Base-by-base conservation (phyloP, 2,797 vertebrate genomes). In the Pangasius djambal region DNA sequence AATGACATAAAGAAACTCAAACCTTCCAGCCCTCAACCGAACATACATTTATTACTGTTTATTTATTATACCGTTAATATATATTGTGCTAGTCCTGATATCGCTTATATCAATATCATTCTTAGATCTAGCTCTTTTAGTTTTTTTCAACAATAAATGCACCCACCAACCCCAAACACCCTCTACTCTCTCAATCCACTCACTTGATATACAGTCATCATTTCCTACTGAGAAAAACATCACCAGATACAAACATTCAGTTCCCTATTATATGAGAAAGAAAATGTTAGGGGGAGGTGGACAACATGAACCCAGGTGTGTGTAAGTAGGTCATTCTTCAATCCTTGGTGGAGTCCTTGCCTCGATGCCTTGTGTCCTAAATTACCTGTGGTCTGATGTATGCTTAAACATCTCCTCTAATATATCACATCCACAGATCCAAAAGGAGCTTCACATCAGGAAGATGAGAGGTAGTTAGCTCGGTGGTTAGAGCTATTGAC, bases 241-340 rank as follows among this genome's bases (percentile, higher is more conserved):
- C n/a, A 81, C n/a, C n/a, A 81, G 52, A 83, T 25, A 61, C 55
- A 82, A 61, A 40, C 57, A 82, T 82, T 61, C 55, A 61, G 31
- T 81, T 61, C 37, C 37, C 12, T 22, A 44, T 50, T 79, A 72
- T 50, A 44, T 83, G 31, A 5, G 52, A 69, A 16, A 63, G 20
- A 59, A 81, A 37, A 83, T 50, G 52, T 28, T 44, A 65, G 15
- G 25, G 52, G 9, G 13, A 65, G 28, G 40, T 48, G 13, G 28
- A 75, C 59, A 79, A 79, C 55, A 86, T 55, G 55, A 57, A 22
- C 74, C 34, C 89, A 84, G 89, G 89, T 89, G 89, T 89, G 61
- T 83, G n/a, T 67, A 89, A 87, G 59, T 87, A 87, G 89, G 85
- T 34, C 81, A 44, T 89, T 87, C 79, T 84, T 89, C 28, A 48